Evolutionary conservation across 1,140 invertebrate genomes (phyloP).

Genomic region (Zeugodacus cucurbitae): DNA sequence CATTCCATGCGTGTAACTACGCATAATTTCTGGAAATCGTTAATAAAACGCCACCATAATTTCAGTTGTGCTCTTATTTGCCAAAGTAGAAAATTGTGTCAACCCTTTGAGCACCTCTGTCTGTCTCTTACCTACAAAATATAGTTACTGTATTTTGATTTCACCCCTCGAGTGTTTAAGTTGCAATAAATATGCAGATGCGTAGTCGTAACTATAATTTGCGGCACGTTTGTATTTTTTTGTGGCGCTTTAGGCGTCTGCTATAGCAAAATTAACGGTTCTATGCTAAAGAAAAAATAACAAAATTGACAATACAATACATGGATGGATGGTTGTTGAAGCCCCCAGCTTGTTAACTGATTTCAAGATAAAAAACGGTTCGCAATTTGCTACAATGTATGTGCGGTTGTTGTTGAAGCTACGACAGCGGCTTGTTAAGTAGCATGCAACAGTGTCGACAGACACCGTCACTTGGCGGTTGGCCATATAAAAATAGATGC

Average conservation of each 20-base stretch:
- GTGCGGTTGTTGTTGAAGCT: neutral
- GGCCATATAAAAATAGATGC: neutral
- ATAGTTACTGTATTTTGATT: neutral
- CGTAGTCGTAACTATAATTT: slow-evolving; percentile 10
- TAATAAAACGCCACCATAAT: neutral
- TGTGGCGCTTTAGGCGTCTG: neutral
- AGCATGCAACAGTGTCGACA: neutral
- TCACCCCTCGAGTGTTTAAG: neutral
- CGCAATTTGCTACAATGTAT: neutral
- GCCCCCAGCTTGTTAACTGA: slow-evolving; percentile 14
- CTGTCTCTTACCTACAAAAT: too few relatives aligned
- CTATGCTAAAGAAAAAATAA: neutral
- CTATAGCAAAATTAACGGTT: neutral
- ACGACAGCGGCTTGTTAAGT: neutral
- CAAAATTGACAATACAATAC: neutral
- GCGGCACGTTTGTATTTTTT: slow-evolving; percentile 27
- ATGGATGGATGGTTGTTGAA: neutral
- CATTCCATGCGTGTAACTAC: slow-evolving; percentile 21
- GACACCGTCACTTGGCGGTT: neutral
- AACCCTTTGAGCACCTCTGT: neutral
- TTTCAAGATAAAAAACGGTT: slow-evolving; percentile 9
- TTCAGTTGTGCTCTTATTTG: neutral
- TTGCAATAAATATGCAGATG: neutral
- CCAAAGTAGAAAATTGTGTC: neutral
- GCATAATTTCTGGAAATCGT: slow-evolving; percentile 31